Base-by-base conservation (phyloP, 2,888 invertebrate species). In the Perizoma affinitatum region DNA sequence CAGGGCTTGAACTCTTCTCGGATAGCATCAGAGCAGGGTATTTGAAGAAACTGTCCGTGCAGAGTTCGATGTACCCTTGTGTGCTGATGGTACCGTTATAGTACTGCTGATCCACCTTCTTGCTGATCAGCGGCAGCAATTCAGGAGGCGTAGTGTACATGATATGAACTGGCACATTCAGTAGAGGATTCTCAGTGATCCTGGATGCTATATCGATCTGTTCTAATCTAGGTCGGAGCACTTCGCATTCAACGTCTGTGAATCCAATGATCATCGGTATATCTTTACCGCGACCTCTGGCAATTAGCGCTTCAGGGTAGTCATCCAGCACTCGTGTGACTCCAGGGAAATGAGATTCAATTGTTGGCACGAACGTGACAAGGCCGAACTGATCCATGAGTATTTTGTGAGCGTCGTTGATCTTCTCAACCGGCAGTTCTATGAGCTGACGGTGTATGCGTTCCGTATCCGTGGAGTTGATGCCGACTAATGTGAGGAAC, bases 401-500 rank as follows among this genome's bases (percentile, higher is more conserved):
- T 3, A 67, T 43, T 40, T 64, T 68, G 56, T 88, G 82, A n/a
- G 81, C 87, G 8, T 76, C 75, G 64, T 76, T 75, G 10, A 92
- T 78, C 51, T 77, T 76, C 35, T 85, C 79, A 6, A 84, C 70
- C 0, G 89, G 86, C 54, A 80, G 58, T 3, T 74, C 56, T n/a
- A 80, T 68, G 4, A 92, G 82, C 57, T 76, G 74, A 34, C 73
- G 72, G 58, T 89, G 83, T 4, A 86, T 73, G 5, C 77, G 76
- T 1, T 83, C 82, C 0, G 85, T 70, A 47, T 86, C 80, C 0
- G 82, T 80, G 5, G 81, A 66, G 55, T 80, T 84, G 54, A 90
- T 81, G 55, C 79, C 94, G 86, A 95, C 74, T 78, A 88, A 58
- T 59, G 74, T 66, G 74, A 93, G 67, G 60, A 89, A 78, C 22